Percentiles rank a stretch among this genome's conserved stretches.
phyloP scores from a whole-genome alignment of 2,113 vertebrate species.

The Calypte anna region DNA sequence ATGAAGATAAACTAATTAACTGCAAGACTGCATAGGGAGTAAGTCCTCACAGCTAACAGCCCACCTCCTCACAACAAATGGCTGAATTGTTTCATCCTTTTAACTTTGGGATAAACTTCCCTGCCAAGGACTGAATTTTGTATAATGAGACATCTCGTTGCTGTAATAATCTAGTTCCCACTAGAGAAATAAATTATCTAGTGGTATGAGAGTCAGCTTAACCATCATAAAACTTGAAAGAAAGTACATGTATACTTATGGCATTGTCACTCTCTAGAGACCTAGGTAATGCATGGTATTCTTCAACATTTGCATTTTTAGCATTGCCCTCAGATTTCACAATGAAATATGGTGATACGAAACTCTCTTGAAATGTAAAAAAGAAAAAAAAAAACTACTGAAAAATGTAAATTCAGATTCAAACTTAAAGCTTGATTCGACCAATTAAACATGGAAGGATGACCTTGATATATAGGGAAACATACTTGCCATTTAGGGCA shows the following conservation, averaged over 20 bases:
- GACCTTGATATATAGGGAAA: constrained; percentile 16
- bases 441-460: background rate
- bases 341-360: background rate
- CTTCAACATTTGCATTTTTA: background rate
- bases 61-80: background rate
- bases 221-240: background rate
- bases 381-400: background rate
- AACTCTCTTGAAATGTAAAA: background rate
- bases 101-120: background rate
- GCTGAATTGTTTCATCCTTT: background rate
- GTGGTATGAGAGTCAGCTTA: background rate
- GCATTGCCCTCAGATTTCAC: background rate
- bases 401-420: background rate
- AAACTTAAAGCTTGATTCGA: background rate
- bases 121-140: background rate
- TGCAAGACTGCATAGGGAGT: background rate
- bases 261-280: background rate
- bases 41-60: background rate
- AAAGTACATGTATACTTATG: background rate
- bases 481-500: constrained; percentile 22
- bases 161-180: background rate
- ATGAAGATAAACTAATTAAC: constrained; percentile 32
- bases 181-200: constrained; percentile 18
- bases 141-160: constrained; percentile 2
- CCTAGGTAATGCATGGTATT: background rate